phyloP scores from a whole-genome alignment of 2,113 vertebrate species.

The Progne subis region DNA sequence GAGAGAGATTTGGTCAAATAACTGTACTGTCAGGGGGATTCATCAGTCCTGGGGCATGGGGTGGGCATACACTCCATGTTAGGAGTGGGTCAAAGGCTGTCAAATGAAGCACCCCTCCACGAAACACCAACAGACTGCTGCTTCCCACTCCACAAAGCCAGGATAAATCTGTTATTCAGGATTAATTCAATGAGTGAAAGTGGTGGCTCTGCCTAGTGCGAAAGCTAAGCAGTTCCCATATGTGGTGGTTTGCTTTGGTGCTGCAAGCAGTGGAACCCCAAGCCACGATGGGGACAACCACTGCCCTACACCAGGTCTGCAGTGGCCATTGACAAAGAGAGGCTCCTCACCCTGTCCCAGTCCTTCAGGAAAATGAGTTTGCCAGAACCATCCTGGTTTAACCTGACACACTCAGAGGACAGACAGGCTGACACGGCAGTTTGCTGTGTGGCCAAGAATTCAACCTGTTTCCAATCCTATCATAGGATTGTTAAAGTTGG shows the following conservation, averaged over 20 bases:
- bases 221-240: not conserved
- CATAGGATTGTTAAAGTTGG: not conserved
- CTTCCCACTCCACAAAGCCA: not conserved
- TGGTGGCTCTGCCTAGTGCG: not conserved
- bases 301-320: not conserved
- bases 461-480: not conserved
- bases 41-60: not conserved
- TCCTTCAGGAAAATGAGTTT: not conserved
- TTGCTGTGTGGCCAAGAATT: not conserved
- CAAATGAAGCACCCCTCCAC: not conserved
- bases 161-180: not conserved
- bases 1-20: constrained; percentile 78
- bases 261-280: not conserved
- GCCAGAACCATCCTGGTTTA: not conserved
- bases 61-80: not conserved
- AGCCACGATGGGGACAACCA: not conserved
- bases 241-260: not conserved
- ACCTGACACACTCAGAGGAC: not conserved
- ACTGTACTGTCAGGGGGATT: not conserved
- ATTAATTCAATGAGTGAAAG: not conserved
- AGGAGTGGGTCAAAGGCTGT: not conserved
- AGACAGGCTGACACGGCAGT: accelerated
- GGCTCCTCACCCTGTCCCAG: not conserved
- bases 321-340: not conserved
- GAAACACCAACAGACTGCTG: not conserved